Evolutionary conservation across 2,797 vertebrate species (phyloP), one percentile per base, ranked within the genome.

Genomic region (Harpagifer antarcticus): DNA sequence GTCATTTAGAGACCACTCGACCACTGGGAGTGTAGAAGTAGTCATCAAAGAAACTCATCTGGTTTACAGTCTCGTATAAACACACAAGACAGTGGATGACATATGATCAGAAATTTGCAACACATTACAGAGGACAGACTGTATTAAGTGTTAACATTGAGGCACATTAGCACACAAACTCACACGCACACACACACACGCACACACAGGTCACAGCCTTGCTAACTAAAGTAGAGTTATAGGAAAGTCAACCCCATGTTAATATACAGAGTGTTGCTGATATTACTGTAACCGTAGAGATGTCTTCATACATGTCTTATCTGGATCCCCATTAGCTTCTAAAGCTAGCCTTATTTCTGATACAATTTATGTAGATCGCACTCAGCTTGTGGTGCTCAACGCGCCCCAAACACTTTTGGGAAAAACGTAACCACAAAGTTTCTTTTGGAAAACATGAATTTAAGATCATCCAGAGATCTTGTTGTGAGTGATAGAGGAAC

Each of bases 21-120:
- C 88, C 88, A 90, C 86, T 90, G 84, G 72, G 77, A 88, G 86
- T 74, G 83, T 74, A 88, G 79, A 86, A 81, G 82, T 67, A 89
- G 82, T 89, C 91, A 90, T 93, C 91, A 91, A 87, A 90, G 87
- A 80, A 87, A 72, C 69, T 88, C 80, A 86, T 90, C 79, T 87
- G 83, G 86, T 70, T 88, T 8, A 15, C 77, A 84, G 79, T 85
- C 66, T 82, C 81, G 70, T 72, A 78, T 79, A 87, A 89, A 57
- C 64, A 77, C 69, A 74, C 42, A 64, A 49, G 54, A 78, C 2
- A n/a, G 48, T 73, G 61, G 69, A 88, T 81, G 59, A 86, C 58
- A 61, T 61, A 85, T 72, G 31, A 88, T 76, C 60, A 81, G 52
- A 86, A 79, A 69, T 72, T 44, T 67, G 56, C n/a, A 57, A 17